Conservation (phyloP, 2,113 vertebrate genomes). For the Archilochus colubris region DNA sequence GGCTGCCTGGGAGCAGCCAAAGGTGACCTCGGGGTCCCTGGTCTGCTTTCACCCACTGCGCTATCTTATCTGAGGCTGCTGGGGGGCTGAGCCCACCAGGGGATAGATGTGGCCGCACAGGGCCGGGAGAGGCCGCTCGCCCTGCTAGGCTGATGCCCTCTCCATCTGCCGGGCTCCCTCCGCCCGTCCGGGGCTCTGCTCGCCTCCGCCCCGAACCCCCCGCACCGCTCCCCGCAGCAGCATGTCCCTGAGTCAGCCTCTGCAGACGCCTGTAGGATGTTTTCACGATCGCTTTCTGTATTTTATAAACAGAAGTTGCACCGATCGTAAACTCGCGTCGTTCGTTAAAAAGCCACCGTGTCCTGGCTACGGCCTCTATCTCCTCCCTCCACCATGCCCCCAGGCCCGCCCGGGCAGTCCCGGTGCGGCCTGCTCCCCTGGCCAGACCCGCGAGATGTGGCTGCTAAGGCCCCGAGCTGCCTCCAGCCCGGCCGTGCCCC, state of each 20-base stretch:
- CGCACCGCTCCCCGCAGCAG: background rate
- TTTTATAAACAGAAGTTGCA: constrained; percentile 32
- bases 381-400: background rate
- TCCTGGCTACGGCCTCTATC: background rate
- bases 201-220: too few relatives aligned
- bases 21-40: background rate
- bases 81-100: too few relatives aligned
- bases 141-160: too few relatives aligned
- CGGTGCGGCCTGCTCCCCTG: background rate
- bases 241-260: background rate
- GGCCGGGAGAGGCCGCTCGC: background rate
- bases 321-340: background rate
- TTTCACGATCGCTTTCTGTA: background rate
- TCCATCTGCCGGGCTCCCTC: background rate
- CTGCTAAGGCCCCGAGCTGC: background rate
- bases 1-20: background rate
- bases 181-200: too few relatives aligned
- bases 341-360: background rate
- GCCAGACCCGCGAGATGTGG: too few relatives aligned
- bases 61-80: background rate
- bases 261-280: background rate
- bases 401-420: background rate
- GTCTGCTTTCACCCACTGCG: background rate
- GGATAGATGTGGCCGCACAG: background rate
- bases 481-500: background rate